A percentile compares a stretch with the other conserved stretches of the same genome.
These are phyloP conservation scores for Idaea dimidiata DNA, from an alignment of 2,888 invertebrate species.

Conservation along the genomic window DNA sequence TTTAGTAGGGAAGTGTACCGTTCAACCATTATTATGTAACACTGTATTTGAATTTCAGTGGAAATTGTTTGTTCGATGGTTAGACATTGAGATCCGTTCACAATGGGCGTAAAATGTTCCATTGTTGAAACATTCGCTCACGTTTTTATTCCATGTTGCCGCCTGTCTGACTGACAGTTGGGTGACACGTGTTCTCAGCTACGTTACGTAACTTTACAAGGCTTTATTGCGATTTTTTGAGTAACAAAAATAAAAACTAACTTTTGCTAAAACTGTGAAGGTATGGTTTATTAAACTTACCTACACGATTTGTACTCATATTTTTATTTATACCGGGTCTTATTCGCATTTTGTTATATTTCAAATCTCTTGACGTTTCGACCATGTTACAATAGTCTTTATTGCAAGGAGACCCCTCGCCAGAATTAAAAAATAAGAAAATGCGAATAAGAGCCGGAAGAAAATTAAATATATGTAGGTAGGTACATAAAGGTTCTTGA, in stretches of 20 bases:
- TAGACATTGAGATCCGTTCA: slow-evolving; percentile 14
- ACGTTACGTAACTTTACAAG: slow-evolving; percentile 10
- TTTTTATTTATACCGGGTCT: too few species aligned
- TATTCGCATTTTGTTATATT: too few species aligned
- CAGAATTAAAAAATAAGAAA: too few species aligned
- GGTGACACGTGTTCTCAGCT: slow-evolving; percentile 10
- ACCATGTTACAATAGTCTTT: too few species aligned
- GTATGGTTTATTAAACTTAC: too few species aligned
- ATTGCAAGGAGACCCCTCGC: too few species aligned
- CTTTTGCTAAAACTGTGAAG: neutral
- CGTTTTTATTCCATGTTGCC: slow-evolving; percentile 18
- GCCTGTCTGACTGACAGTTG: slow-evolving; percentile 17
- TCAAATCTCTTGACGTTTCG: too few species aligned
- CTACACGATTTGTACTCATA: too few species aligned
- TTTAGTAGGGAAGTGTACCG: too few species aligned
- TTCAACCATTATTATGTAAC: neutral
- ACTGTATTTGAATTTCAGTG: neutral
- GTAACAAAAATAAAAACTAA: neutral
- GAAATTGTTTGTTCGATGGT: neutral
- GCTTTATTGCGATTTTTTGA: slow-evolving; percentile 6
- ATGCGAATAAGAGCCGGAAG: too few species aligned
- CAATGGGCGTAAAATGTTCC: slow-evolving; percentile 23
- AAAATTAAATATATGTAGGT: too few species aligned
- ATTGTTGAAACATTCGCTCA: slow-evolving; percentile 20
- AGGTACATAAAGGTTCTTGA: too few species aligned